A percentile compares a stretch with the other conserved stretches of the same genome.
Conservation (phyloP, 2,888 invertebrate species). For the Nomada ruficornis region DNA sequence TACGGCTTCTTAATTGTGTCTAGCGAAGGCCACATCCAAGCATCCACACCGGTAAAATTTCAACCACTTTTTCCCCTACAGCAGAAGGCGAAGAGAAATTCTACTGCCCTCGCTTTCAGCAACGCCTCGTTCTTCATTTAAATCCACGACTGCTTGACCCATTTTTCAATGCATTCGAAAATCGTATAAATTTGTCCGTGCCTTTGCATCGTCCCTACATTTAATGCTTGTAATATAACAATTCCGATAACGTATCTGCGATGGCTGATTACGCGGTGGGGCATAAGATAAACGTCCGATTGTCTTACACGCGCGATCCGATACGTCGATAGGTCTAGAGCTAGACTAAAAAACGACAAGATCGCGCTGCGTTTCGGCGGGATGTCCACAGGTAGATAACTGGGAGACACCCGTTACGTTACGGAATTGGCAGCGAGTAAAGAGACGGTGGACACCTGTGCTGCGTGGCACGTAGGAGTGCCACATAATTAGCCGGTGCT, state of each 20-base stretch:
- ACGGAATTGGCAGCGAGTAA: conserved; percentile 73
- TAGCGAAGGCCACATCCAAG: conserved; percentile 26
- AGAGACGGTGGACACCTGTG: conserved; percentile 78
- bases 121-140: conserved; percentile 62
- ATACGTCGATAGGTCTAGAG: not conserved
- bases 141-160: conserved; percentile 67
- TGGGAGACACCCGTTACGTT: conserved; percentile 59
- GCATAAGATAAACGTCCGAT: too few relatives aligned
- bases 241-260: too few relatives aligned
- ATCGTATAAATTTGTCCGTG: conserved; percentile 20
- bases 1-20: conserved; percentile 23
- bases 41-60: not conserved
- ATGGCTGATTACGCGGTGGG: too few relatives aligned
- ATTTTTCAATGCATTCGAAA: conserved; percentile 69
- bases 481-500: conserved; percentile 74
- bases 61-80: not conserved
- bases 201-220: too few relatives aligned
- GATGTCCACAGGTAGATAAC: not conserved
- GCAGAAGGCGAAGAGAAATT: conserved; percentile 13
- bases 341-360: too few relatives aligned
- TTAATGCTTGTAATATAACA: too few relatives aligned
- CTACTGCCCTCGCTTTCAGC: conserved; percentile 28
- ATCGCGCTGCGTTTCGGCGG: not conserved
- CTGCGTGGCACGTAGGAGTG: conserved; percentile 74
- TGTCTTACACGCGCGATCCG: not conserved